A percentile compares a stretch with the other conserved stretches of the same genome.
These are phyloP conservation scores for Drosophila lacertosa DNA, from an alignment of 1,140 invertebrate genomes.

Conservation along the genomic window DNA sequence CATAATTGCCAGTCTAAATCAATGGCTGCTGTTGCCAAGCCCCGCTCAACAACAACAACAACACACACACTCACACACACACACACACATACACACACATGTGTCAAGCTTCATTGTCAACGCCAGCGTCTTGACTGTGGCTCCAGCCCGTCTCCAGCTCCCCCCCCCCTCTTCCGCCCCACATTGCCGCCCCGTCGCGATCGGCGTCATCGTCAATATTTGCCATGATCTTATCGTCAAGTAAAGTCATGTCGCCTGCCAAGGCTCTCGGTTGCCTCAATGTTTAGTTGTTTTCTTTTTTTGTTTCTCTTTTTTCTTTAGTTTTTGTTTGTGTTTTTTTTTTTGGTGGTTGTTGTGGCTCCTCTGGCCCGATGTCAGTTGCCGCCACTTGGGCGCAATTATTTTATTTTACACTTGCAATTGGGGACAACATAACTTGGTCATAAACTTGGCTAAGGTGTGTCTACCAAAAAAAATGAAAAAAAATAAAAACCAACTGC, in stretches of 20 bases:
- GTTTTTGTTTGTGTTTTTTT: constrained; percentile 1
- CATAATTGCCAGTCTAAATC: constrained; percentile 80
- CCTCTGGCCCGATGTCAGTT: constrained; percentile 23
- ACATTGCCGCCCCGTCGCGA: constrained; percentile 36
- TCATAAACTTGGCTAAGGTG: constrained; percentile 39
- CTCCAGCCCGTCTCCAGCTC: constrained; percentile 23
- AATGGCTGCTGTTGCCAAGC: constrained; percentile 59
- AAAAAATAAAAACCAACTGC: not conserved
- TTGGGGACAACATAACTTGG: constrained; percentile 41
- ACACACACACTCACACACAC: constrained; percentile 26
- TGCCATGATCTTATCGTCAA: constrained; percentile 81
- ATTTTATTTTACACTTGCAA: constrained; percentile 72
- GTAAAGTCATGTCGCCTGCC: constrained; percentile 77
- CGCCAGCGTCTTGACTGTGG: constrained; percentile 50
- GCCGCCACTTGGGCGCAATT: constrained; percentile 74
- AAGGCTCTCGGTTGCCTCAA: constrained; percentile 42
- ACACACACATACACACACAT: constrained; percentile 53
- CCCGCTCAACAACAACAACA: constrained; percentile 6
- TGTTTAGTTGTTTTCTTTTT: not conserved
- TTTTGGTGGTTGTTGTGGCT: constrained; percentile 14
- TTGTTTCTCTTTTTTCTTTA: constrained; percentile 8
- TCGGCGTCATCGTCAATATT: constrained; percentile 74
- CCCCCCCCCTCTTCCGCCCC: constrained; percentile 23
- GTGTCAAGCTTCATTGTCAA: constrained; percentile 74
- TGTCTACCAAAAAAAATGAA: not conserved